These are phyloP conservation scores for Asobara japonica DNA, from an alignment of 1,140 invertebrate species.

Conservation along the genomic window DNA sequence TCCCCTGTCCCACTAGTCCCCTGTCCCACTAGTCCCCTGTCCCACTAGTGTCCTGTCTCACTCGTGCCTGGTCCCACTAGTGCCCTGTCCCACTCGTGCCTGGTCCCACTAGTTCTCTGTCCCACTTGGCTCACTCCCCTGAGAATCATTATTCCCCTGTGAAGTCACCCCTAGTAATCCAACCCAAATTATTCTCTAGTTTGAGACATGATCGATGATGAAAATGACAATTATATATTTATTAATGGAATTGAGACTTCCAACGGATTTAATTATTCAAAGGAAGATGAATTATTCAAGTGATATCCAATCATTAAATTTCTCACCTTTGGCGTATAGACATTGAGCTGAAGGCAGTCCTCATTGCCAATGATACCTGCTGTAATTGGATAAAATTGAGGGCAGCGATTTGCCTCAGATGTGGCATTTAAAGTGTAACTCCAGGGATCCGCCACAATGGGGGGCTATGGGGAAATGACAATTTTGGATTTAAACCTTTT, in stretches of 20 bases:
- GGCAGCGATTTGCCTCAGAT: constrained; percentile 36
- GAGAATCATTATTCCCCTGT: no score
- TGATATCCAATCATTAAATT: neutral
- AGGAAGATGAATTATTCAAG: neutral
- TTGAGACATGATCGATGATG: no score
- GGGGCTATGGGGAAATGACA: constrained; percentile 32
- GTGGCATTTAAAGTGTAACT: constrained; percentile 19
- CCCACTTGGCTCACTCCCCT: no score
- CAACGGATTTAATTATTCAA: neutral
- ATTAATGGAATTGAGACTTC: neutral
- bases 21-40: no score
- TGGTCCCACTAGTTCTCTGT: no score
- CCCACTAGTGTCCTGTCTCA: no score
- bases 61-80: no score
- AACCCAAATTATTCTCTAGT: no score
- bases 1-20: no score
- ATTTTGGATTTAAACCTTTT: neutral
- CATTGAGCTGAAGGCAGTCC: constrained; percentile 75
- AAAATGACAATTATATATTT: no score
- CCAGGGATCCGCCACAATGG: constrained; percentile 40
- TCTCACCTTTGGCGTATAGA: constrained; percentile 68
- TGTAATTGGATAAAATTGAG: constrained; percentile 27
- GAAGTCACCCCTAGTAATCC: no score
- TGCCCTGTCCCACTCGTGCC: no score
- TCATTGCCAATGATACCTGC: constrained; percentile 60